These are phyloP conservation scores for Macroteleia sp. DNA, from an alignment of 2,888 invertebrate species.

Conservation along the genomic window DNA sequence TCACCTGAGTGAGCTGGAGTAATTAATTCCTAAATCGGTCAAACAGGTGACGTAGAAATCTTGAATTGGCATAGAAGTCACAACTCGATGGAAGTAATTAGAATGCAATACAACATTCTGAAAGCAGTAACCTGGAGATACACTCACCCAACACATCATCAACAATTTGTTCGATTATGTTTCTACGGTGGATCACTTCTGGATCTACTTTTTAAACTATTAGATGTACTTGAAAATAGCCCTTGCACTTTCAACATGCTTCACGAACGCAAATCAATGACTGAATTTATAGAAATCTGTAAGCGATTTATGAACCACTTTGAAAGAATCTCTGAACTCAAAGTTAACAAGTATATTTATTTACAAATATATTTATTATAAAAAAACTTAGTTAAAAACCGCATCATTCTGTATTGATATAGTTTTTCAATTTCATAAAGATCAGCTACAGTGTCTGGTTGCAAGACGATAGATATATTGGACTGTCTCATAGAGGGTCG, in stretches of 20 bases:
- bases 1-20: no score
- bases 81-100: conserved; percentile 74
- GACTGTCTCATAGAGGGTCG: conserved; percentile 80
- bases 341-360: conserved; percentile 75
- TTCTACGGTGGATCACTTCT: conserved; percentile 79
- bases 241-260: not conserved
- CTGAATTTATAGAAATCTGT: conserved; percentile 70
- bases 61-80: conserved; percentile 67
- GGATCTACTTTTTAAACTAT: conserved; percentile 69
- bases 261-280: no score
- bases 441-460: conserved; percentile 78
- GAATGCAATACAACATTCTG: conserved; percentile 77
- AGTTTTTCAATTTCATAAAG: conserved; percentile 59
- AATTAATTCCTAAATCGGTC: no score
- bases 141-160: conserved; percentile 76
- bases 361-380: not conserved
- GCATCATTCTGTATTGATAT: no score
- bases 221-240: not conserved
- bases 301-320: conserved; percentile 81
- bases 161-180: conserved; percentile 72
- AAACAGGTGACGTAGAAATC: conserved; percentile 62
- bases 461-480: conserved; percentile 79
- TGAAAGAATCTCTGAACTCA: conserved; percentile 79
- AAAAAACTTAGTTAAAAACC: no score
- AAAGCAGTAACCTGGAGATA: conserved; percentile 81